phyloP scores from a whole-genome alignment of 2,797 vertebrate species.

The Sebastolobus altivelis region DNA sequence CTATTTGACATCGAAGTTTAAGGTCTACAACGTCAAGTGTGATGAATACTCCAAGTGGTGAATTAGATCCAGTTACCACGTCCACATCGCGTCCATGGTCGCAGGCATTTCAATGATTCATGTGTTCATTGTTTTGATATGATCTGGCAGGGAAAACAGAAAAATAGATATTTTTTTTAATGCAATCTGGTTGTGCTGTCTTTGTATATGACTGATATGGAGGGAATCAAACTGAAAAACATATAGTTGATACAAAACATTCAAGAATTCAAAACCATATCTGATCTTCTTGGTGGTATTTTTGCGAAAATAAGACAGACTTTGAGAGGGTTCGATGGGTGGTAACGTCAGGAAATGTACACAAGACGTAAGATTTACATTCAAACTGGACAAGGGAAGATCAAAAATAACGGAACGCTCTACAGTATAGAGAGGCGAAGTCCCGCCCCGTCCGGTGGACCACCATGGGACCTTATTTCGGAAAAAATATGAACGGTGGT shows the following conservation, averaged over 20 bases:
- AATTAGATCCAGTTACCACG: constrained; percentile 13
- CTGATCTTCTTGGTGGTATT: not conserved
- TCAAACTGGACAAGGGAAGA: not conserved
- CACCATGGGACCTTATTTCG: too few relatives aligned
- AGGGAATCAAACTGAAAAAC: not conserved
- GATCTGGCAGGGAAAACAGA: constrained; percentile 65
- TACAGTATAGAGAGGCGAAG: not conserved
- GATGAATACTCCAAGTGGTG: constrained; percentile 22
- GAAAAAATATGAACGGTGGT: too few relatives aligned
- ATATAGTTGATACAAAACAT: not conserved
- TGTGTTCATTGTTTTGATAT: constrained; percentile 79
- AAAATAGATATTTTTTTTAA: not conserved
- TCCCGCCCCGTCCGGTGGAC: too few relatives aligned
- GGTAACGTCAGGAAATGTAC: not conserved
- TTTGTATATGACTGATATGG: not conserved
- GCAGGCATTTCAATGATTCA: constrained; percentile 64
- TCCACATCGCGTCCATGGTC: not conserved
- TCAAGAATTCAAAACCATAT: not conserved
- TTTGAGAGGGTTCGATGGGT: not conserved
- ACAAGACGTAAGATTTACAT: not conserved
- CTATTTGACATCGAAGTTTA: constrained; percentile 52
- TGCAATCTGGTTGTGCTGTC: not conserved
- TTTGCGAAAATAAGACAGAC: not conserved
- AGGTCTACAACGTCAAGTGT: constrained; percentile 66
- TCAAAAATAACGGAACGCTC: not conserved